phyloP scores from a whole-genome alignment of 92 coral and sea anemone genomes.

The Phymanthus crucifer region DNA sequence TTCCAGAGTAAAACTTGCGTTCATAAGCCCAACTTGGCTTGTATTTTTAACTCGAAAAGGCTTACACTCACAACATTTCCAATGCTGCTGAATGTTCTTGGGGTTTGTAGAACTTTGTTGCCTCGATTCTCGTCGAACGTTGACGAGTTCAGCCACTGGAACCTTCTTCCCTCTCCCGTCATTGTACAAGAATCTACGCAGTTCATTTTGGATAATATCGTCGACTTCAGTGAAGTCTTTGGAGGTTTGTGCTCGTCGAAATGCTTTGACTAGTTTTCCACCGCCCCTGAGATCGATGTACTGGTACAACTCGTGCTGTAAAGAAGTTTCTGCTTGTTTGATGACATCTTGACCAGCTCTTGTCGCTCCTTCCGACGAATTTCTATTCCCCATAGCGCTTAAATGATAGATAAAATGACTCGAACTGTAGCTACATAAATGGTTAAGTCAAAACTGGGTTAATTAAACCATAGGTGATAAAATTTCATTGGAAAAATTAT shows the following conservation, averaged over 20 bases:
- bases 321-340: slow-evolving; percentile 71
- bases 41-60: neutral
- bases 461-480: neutral
- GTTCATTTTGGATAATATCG: slow-evolving; percentile 49
- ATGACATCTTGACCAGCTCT: slow-evolving; percentile 88
- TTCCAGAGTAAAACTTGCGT: slow-evolving; percentile 23
- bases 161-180: slow-evolving; percentile 67
- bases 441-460: neutral
- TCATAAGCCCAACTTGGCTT: slow-evolving; percentile 18
- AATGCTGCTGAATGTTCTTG: neutral
- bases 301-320: slow-evolving; percentile 55
- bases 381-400: slow-evolving; percentile 47
- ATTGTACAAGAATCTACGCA: slow-evolving; percentile 58
- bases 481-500: neutral
- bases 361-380: slow-evolving; percentile 58
- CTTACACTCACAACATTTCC: neutral
- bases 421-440: neutral
- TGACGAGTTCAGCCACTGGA: slow-evolving; percentile 50
- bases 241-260: slow-evolving; percentile 56
- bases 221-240: slow-evolving; percentile 64
- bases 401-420: neutral
- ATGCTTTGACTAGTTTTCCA: slow-evolving; percentile 73
- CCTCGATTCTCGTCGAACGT: slow-evolving; percentile 46
- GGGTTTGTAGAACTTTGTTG: slow-evolving; percentile 1
- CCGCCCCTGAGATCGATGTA: slow-evolving; percentile 68